A percentile compares a stretch with the other conserved stretches of the same genome.
Evolutionary conservation across 2,888 invertebrate species (phyloP).

Genomic region (Mesopsocus fuscifrons): DNA sequence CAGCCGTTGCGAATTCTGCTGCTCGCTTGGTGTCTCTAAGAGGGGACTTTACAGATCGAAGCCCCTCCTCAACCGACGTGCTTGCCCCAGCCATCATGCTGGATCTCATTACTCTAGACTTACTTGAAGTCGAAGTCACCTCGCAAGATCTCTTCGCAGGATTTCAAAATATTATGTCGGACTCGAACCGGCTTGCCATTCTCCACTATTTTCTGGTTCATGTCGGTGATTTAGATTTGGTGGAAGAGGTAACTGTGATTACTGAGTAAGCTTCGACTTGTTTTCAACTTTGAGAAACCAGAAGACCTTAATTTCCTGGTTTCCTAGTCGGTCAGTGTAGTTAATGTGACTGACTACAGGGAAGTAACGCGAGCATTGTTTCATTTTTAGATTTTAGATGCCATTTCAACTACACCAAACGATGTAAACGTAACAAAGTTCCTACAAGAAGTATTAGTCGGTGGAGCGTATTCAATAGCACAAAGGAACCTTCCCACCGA

Average conservation of each 20-base stretch:
- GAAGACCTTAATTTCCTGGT: too few relatives aligned
- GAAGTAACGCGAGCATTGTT: too few relatives aligned
- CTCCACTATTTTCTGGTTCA: conserved; percentile 69
- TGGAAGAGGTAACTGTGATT: conserved; percentile 62
- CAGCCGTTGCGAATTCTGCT: background rate
- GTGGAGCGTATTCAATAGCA: conserved; percentile 49
- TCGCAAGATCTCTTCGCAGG: conserved; percentile 28
- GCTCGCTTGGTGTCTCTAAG: background rate
- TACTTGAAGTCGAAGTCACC: conserved; percentile 33
- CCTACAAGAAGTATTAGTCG: conserved; percentile 65
- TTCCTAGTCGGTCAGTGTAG: too few relatives aligned
- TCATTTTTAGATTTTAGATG: too few relatives aligned
- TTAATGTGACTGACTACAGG: too few relatives aligned
- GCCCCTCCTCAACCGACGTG: background rate
- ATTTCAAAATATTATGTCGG: conserved; percentile 42
- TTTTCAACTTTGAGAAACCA: too few relatives aligned
- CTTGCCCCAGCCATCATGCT: conserved; percentile 25
- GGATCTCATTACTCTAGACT: conserved; percentile 50
- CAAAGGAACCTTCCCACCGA: conserved; percentile 53
- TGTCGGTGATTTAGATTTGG: conserved; percentile 49
- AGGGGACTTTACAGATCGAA: conserved; percentile 3
- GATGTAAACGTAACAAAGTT: conserved; percentile 42
- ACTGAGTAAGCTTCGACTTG: too few relatives aligned
- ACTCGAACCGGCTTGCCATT: conserved; percentile 58
- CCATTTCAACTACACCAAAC: too few relatives aligned